These are phyloP conservation scores for Ostrea edulis DNA, from an alignment of 1,140 invertebrate species.

Conservation along the genomic window DNA sequence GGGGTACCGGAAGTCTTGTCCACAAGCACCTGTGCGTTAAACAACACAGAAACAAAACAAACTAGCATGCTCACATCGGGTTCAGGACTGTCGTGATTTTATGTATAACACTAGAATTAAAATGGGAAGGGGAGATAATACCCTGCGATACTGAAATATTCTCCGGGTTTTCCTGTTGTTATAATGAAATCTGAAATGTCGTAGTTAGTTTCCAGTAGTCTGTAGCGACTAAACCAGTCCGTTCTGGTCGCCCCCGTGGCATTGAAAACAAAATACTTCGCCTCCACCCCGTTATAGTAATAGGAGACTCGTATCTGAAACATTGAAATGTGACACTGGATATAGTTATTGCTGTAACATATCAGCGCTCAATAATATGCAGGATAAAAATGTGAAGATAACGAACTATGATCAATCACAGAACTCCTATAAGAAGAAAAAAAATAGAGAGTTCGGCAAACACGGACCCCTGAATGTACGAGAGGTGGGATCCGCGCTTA, in stretches of 20 bases:
- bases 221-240: neutral
- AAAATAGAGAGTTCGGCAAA: too few relatives aligned
- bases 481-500: too few relatives aligned
- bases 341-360: too few relatives aligned
- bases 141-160: neutral
- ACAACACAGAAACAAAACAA: neutral
- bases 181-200: neutral
- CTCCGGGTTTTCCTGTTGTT: neutral
- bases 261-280: constrained; percentile 9
- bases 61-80: neutral
- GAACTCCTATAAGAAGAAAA: too few relatives aligned
- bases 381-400: neutral
- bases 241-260: neutral
- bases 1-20: too few relatives aligned
- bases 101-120: neutral
- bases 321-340: too few relatives aligned
- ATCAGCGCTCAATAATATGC: neutral
- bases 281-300: neutral
- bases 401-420: too few relatives aligned
- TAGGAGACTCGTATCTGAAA: constrained; percentile 16
- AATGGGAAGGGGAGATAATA: neutral
- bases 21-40: too few relatives aligned
- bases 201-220: neutral
- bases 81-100: too few relatives aligned
- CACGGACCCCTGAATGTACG: too few relatives aligned